These are phyloP conservation scores for Rhabditophanes sp. DNA, from an alignment of 2,888 invertebrate genomes.

Conservation along the genomic window DNA sequence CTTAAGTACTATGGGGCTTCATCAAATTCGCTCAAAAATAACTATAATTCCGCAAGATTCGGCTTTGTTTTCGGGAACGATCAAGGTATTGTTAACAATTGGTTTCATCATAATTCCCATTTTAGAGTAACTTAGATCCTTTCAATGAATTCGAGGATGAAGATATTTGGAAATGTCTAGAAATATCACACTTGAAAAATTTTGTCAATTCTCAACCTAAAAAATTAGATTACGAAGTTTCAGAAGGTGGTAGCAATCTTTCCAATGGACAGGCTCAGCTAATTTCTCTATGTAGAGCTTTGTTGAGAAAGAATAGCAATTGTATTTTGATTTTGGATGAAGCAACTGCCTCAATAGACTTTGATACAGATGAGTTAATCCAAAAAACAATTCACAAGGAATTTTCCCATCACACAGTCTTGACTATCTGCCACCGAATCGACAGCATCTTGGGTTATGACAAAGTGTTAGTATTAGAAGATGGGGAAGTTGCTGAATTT, in stretches of 20 bases:
- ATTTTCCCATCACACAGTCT: too few relatives aligned
- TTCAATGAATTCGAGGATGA: constrained; percentile 62
- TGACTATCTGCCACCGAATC: too few relatives aligned
- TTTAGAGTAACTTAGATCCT: constrained; percentile 82
- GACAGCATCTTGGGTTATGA: too few relatives aligned
- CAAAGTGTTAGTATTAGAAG: too few relatives aligned
- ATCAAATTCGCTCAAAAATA: constrained; percentile 64
- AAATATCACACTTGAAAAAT: constrained; percentile 69
- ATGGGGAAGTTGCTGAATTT: too few relatives aligned
- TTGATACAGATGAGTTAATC: constrained; percentile 30
- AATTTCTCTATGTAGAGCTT: constrained; percentile 48
- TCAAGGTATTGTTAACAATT: constrained; percentile 60
- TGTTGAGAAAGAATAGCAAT: constrained; percentile 45
- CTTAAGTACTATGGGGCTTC: constrained; percentile 63
- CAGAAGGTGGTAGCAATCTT: constrained; percentile 73
- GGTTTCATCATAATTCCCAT: too few relatives aligned
- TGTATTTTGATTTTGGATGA: constrained; percentile 52
- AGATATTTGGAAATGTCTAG: constrained; percentile 69
- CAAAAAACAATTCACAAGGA: constrained; percentile 58
- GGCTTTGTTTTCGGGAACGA: constrained; percentile 40
- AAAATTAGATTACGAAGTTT: constrained; percentile 64
- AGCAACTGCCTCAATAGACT: constrained; percentile 48
- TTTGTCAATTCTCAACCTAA: constrained; percentile 61
- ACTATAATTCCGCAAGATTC: constrained; percentile 61
- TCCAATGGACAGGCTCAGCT: constrained; percentile 50